Conservation (phyloP, 2,797 vertebrate species). For the Enteromius trimaculatus region DNA sequence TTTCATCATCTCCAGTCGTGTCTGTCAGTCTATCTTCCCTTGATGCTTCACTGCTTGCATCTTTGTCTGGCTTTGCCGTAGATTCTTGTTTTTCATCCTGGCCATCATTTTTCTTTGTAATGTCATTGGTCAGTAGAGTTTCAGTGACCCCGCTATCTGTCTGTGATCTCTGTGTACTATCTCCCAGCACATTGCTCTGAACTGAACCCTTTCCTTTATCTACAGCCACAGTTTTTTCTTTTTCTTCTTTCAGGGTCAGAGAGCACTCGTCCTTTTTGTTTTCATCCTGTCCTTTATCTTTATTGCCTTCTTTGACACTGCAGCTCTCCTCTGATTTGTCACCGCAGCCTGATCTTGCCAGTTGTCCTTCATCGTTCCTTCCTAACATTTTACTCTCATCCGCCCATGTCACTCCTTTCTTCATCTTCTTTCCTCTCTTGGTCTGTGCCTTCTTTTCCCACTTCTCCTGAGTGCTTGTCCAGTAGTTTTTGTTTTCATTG, state of each 20-base stretch:
- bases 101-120: conserved; percentile 55
- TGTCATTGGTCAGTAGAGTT: conserved; percentile 58
- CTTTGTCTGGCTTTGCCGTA: conserved; percentile 16
- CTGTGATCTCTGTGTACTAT: conserved; percentile 64
- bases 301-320: conserved; percentile 41
- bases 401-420: conserved; percentile 47
- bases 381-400: conserved; percentile 24
- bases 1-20: conserved; percentile 1
- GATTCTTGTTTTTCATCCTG: conserved; percentile 51
- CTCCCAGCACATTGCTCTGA: conserved; percentile 51
- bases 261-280: conserved; percentile 38
- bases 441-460: conserved; percentile 57
- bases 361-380: conserved; percentile 46
- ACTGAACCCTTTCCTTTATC: conserved; percentile 63
- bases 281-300: conserved; percentile 43
- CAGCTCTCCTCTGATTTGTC: conserved; percentile 39
- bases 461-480: conserved; percentile 70
- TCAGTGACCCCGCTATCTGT: conserved; percentile 61
- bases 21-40: conserved; percentile 15
- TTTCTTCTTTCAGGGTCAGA: conserved; percentile 19
- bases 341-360: conserved; percentile 18
- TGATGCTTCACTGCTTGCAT: conserved; percentile 5
- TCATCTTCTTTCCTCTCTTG: conserved; percentile 57
- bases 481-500: conserved; percentile 76
- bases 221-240: conserved; percentile 41